These are phyloP conservation scores for Lycocerus yunnanus DNA, from an alignment of 2,888 invertebrate species.

Conservation along the genomic window DNA sequence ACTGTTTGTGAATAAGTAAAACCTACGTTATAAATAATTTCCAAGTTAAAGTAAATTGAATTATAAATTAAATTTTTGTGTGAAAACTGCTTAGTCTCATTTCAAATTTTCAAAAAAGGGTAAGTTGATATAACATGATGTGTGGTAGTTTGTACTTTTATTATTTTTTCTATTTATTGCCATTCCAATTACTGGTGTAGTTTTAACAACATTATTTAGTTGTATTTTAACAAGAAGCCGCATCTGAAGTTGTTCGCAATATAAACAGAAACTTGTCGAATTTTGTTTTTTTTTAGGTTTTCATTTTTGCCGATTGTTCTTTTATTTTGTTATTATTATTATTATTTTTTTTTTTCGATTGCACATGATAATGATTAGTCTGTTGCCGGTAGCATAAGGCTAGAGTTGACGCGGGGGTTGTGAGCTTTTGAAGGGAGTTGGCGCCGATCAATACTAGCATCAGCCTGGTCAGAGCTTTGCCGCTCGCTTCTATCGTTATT, in stretches of 20 bases:
- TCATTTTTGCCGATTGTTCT: neutral
- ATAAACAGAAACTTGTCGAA: neutral
- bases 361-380: constrained; percentile 37
- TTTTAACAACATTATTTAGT: too few species aligned
- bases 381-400: constrained; percentile 38
- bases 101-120: constrained; percentile 30
- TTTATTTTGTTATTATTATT: constrained; percentile 7
- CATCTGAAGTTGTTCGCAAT: neutral
- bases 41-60: constrained; percentile 34
- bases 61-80: constrained; percentile 38
- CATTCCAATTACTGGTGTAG: too few species aligned
- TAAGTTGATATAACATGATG: constrained; percentile 18
- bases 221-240: neutral
- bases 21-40: constrained; percentile 44
- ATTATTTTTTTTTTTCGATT: too few species aligned
- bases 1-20: constrained; percentile 47
- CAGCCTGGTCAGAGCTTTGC: constrained; percentile 51
- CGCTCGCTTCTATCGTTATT: constrained; percentile 26
- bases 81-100: constrained; percentile 32
- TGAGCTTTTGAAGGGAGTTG: constrained; percentile 45
- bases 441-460: constrained; percentile 53
- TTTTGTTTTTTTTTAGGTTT: neutral
- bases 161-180: neutral
- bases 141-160: neutral
- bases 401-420: constrained; percentile 35